A percentile compares a stretch with the other conserved stretches of the same genome.
phyloP scores from a whole-genome alignment of 2,113 vertebrate genomes.

The Sprattus sprattus region DNA sequence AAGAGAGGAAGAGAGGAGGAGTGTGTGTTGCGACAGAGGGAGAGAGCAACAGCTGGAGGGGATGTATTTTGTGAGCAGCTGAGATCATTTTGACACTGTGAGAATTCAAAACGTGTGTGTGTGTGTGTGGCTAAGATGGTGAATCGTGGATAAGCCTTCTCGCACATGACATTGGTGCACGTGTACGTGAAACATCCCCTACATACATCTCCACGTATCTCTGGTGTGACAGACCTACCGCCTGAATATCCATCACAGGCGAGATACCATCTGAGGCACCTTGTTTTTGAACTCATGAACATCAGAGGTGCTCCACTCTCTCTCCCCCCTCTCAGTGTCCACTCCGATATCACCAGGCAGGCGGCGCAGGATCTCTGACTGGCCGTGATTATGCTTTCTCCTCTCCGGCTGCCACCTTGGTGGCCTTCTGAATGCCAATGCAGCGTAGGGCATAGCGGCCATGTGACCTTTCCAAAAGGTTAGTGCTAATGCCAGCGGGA shows the following conservation, averaged over 20 bases:
- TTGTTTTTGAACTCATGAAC: not conserved
- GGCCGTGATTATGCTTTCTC: not conserved
- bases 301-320: not conserved
- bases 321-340: not conserved
- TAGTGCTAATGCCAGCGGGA: slow-evolving; percentile 40
- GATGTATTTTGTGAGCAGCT: not conserved
- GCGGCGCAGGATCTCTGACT: not conserved
- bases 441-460: not conserved
- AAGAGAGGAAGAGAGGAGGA: not conserved
- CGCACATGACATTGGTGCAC: not conserved
- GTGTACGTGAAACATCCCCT: not conserved
- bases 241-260: not conserved
- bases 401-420: not conserved
- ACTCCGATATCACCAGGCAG: not conserved
- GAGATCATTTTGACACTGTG: not conserved
- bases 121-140: not conserved
- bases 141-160: not conserved
- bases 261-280: slow-evolving; percentile 6
- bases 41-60: not conserved
- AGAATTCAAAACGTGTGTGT: not conserved
- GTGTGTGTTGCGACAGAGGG: not conserved
- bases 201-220: not conserved
- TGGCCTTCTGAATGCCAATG: not conserved
- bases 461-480: slow-evolving; percentile 56
- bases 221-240: not conserved